Conservation (phyloP, 2,888 invertebrate species). For the Elaeidobius kamerunicus region DNA sequence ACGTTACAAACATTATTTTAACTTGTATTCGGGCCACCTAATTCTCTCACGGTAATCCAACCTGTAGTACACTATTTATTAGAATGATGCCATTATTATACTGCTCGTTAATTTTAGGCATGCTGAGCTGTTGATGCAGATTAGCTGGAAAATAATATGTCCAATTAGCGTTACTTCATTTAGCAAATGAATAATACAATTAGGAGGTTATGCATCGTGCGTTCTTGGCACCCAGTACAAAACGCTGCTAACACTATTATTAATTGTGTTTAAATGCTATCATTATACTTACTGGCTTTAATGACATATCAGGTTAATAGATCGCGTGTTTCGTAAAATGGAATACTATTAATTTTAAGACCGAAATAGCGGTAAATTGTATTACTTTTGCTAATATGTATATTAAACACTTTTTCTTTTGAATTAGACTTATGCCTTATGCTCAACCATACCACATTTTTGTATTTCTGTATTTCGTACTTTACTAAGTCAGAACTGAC, state of each 20-base stretch:
- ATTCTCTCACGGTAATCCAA: neutral
- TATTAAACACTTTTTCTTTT: no score
- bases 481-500: no score
- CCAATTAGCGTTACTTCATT: constrained; percentile 1
- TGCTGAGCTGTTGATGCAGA: neutral
- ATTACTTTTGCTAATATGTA: no score
- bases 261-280: neutral
- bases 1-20: no score
- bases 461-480: no score
- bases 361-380: no score
- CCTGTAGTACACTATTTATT: neutral
- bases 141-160: neutral
- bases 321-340: no score
- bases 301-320: neutral
- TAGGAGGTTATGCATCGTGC: neutral
- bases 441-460: no score
- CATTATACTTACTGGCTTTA: neutral
- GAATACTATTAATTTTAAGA: no score
- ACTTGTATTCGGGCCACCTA: no score
- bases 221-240: constrained; percentile 1
- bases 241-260: constrained; percentile 2
- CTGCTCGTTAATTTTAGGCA: neutral
- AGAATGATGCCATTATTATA: neutral
- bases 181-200: constrained; percentile 1
- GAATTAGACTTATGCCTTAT: no score